These are phyloP conservation scores for Drepana arcuata DNA, from an alignment of 1,140 invertebrate genomes.

Conservation along the genomic window DNA sequence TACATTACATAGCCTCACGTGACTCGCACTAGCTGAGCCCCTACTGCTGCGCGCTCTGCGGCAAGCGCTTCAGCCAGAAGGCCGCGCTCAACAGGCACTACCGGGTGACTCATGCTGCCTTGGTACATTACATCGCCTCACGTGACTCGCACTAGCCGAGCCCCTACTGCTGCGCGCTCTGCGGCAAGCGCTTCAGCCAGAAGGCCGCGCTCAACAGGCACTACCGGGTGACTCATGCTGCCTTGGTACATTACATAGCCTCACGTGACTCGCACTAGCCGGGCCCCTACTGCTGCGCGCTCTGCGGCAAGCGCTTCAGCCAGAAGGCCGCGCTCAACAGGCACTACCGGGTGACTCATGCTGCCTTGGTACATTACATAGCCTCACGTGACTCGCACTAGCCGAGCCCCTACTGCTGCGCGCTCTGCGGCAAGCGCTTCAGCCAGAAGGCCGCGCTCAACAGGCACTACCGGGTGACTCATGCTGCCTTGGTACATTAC, in stretches of 20 bases:
- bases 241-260: too few relatives aligned
- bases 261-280: too few relatives aligned
- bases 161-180: constrained; percentile 26
- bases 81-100: constrained; percentile 38
- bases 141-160: too few relatives aligned
- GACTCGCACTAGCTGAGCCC: too few relatives aligned
- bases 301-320: constrained; percentile 29
- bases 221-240: too few relatives aligned
- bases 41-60: constrained; percentile 24
- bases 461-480: constrained; percentile 38
- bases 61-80: constrained; percentile 34
- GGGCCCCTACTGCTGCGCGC: constrained; percentile 26
- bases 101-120: too few relatives aligned
- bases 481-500: too few relatives aligned
- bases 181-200: constrained; percentile 35
- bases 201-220: constrained; percentile 38
- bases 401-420: constrained; percentile 31
- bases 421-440: constrained; percentile 28
- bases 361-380: too few relatives aligned
- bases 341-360: constrained; percentile 41
- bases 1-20: too few relatives aligned
- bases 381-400: too few relatives aligned
- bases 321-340: constrained; percentile 40
- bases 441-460: constrained; percentile 38
- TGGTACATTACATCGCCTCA: too few relatives aligned